These are phyloP conservation scores for Erynnis tages DNA, from an alignment of 2,888 invertebrate genomes.

Conservation along the genomic window DNA sequence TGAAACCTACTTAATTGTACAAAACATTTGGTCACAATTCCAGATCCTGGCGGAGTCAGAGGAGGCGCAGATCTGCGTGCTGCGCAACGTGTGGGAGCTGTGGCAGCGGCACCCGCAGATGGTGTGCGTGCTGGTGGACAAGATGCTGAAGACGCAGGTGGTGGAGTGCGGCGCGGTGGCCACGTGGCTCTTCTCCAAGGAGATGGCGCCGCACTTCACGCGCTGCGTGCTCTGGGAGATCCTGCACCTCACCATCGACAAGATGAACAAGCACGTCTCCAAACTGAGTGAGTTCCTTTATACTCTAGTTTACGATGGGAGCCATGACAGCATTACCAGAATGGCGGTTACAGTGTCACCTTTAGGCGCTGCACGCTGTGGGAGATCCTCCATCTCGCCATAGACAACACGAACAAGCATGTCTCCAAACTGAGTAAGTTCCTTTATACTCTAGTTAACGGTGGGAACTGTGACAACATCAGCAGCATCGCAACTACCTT, in stretches of 20 bases:
- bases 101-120: slow-evolving; percentile 98
- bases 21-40: slow-evolving; percentile 2
- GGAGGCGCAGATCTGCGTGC: slow-evolving; percentile 96
- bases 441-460: too few species aligned
- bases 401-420: slow-evolving; percentile 98
- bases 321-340: too few species aligned
- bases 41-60: slow-evolving; percentile 95
- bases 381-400: slow-evolving; percentile 97
- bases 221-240: slow-evolving; percentile 98
- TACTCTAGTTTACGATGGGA: too few species aligned
- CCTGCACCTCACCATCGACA: slow-evolving; percentile 95
- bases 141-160: slow-evolving; percentile 97
- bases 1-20: background rate
- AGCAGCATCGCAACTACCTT: too few species aligned
- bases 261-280: slow-evolving; percentile 97
- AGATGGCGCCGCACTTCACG: slow-evolving; percentile 95
- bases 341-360: too few species aligned
- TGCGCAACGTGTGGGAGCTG: slow-evolving; percentile 95
- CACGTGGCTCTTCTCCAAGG: slow-evolving; percentile 98
- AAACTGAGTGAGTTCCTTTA: slow-evolving; percentile 83
- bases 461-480: too few species aligned
- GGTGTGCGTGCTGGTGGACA: slow-evolving; percentile 97
- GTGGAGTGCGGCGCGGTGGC: slow-evolving; percentile 98
- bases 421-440: slow-evolving; percentile 89
- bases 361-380: slow-evolving; percentile 97